Conservation (phyloP, 53 echinoderm and acorn worm species). For the Temnopleurus reevesii region DNA sequence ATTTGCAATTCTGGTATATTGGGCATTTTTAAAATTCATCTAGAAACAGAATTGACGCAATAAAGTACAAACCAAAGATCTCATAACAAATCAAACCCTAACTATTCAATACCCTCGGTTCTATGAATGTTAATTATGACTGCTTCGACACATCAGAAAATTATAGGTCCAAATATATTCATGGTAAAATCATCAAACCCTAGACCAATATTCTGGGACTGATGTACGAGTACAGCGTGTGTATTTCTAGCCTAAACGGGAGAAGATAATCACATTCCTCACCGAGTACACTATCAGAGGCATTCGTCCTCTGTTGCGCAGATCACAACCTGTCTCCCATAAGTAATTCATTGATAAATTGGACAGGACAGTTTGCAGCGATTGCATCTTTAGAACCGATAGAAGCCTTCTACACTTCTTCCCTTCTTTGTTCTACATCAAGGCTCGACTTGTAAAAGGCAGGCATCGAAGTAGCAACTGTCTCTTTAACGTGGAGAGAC, state of each 20-base stretch:
- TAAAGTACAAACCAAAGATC: no score
- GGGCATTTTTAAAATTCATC: no score
- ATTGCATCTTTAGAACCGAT: conserved; percentile 41
- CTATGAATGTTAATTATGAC: not conserved
- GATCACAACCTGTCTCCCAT: conserved; percentile 29
- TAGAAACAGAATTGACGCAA: no score
- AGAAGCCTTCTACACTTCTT: not conserved
- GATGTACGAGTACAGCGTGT: not conserved
- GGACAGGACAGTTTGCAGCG: conserved; percentile 55
- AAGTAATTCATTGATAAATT: conserved; percentile 55
- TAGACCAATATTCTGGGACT: no score
- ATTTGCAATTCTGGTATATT: no score
- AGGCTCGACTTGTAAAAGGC: not conserved
- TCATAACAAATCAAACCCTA: no score
- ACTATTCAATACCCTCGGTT: no score
- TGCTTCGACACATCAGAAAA: not conserved
- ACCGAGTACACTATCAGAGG: not conserved
- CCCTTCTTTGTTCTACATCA: conserved; percentile 42
- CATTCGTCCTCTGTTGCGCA: conserved; percentile 47
- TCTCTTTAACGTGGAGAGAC: conserved; percentile 56
- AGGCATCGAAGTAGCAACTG: conserved; percentile 39
- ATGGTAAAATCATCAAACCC: not conserved
- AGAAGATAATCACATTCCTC: conserved; percentile 2
- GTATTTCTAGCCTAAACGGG: conserved; percentile 26
- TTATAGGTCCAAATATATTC: not conserved